Base-by-base conservation (phyloP, 2,888 invertebrate genomes). In the Limnephilus rhombicus region DNA sequence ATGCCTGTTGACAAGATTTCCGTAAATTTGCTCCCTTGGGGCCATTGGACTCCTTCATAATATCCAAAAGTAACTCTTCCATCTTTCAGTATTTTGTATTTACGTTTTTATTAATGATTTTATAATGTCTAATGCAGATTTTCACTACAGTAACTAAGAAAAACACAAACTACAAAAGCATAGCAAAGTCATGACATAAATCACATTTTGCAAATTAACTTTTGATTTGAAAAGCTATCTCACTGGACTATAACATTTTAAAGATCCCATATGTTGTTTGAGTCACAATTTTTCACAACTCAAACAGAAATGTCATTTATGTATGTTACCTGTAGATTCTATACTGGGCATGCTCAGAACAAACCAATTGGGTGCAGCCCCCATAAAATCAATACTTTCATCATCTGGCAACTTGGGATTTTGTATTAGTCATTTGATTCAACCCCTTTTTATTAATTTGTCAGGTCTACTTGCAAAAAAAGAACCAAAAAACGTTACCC, bases 61-160 rank as follows among this genome's bases (percentile, higher is more conserved):
- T 97, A 95, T 98, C 98, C 95, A 97, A 97, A 94, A 99, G 96
- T 94, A 99, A 96, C 95, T 98, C 98, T 96, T 99, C 99, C 98
- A 99, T 98, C 31, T 89, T 92, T 34, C 12, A 41, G 11, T 53
- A 37, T n/a, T 68, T 83, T 34, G 31, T 85, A 83, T 82, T 90
- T 90, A 90, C 41, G 34, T 90, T 37, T 90, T 37, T 37, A 68
- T 37, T 13, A 80, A 90, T 90, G 34, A 85, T 37, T 90, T 68
- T 90, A 85, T 85, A 85, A 86, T 45, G 85, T 85, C 85, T 85
- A 80, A n/a, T 90, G 45, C 45, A 83, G 68, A 37, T 83, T 24
- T 83, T 83, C 31, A 83, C 83, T 5, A 34, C 34, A 83, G 13
- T 34, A 83, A 83, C 31, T 83, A 31, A 83, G 15, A 34, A 34